Evolutionary conservation across 2,797 vertebrate species (phyloP).

Genomic region (Pygocentrus nattereri): DNA sequence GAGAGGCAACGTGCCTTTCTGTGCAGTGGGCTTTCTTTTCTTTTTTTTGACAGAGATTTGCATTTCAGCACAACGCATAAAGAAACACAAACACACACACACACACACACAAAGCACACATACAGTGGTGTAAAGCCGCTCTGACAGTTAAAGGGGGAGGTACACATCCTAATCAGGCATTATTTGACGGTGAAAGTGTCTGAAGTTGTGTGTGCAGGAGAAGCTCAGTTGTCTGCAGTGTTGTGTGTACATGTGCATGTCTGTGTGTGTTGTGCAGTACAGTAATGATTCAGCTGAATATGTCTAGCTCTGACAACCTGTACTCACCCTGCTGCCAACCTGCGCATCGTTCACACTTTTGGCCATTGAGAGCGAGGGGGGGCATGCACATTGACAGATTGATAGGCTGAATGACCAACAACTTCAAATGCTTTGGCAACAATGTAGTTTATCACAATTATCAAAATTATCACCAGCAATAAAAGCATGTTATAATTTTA

Average conservation of each 20-base stretch:
- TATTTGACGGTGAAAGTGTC: conserved; percentile 20
- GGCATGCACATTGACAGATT: not conserved
- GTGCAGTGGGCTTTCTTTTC: conserved; percentile 51
- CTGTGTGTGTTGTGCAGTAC: not conserved
- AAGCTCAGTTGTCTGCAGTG: not conserved
- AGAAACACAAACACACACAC: conserved; percentile 33
- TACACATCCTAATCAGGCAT: conserved; percentile 20
- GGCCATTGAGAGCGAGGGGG: not conserved
- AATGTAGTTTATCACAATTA: no score
- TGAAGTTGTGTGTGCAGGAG: not conserved
- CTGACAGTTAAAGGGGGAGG: conserved; percentile 24
- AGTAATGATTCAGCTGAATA: conserved; percentile 7
- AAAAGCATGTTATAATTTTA: no score
- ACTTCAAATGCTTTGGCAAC: not conserved
- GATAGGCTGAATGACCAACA: not conserved
- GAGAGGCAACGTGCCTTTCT: conserved; percentile 49
- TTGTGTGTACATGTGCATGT: not conserved
- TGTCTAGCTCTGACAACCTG: not conserved
- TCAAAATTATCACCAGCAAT: no score
- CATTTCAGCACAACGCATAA: conserved; percentile 57
- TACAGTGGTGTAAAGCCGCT: conserved; percentile 19
- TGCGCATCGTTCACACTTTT: not conserved
- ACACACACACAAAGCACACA: conserved; percentile 9
- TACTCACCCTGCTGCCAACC: not conserved
- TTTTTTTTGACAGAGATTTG: conserved; percentile 58